Evolutionary conservation across 2,797 vertebrate species (phyloP), one percentile per base, ranked within the genome.

Genomic region (Sebastes wilsoni): DNA sequence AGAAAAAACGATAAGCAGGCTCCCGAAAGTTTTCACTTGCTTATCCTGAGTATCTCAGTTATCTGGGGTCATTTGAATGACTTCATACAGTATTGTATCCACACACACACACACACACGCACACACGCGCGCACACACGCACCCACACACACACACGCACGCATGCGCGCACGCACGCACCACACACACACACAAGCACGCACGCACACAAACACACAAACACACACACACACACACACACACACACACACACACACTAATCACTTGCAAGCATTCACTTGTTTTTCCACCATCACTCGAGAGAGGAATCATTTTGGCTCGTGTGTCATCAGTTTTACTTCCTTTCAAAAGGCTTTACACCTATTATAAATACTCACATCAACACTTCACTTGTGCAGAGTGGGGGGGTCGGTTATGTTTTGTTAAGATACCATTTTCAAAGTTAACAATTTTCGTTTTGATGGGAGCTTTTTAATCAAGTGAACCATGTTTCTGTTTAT

Each of bases 291-390:
- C 55, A 28, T 64, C 16, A 75, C 84, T 87, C 80, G 27, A 61
- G 83, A 83, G 89, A 75, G 62, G 46, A 75, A 72, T 73, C 1
- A 84, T 83, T 86, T 80, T 20, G 6, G 10, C 22, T 46, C n/a
- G 46, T 58, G n/a, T 86, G 65, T 88, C 77, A 87, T 81, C 56
- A 73, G 32, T 83, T 87, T 80, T 71, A n/a, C 55, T 36, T 74
- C 7, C 30, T 32, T 54, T 28, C 34, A 38, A 82, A 59, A 62
- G 10, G 12, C 32, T 79, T 58, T 54, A 34, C 79, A 60, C 18
- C 25, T 36, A 2, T 61, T 84, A 90, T 90, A 91, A 90, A 87
- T 70, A 67, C 61, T 60, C 54, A 66, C n/a, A 67, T 23, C 77
- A 67, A 13, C 67, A 66, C 10, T 22, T 67, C 18, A 74, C 62